A percentile compares a stretch with the other conserved stretches of the same genome.
Evolutionary conservation across 1,140 invertebrate species (phyloP).

Genomic region (Drosophila mojavensis): DNA sequence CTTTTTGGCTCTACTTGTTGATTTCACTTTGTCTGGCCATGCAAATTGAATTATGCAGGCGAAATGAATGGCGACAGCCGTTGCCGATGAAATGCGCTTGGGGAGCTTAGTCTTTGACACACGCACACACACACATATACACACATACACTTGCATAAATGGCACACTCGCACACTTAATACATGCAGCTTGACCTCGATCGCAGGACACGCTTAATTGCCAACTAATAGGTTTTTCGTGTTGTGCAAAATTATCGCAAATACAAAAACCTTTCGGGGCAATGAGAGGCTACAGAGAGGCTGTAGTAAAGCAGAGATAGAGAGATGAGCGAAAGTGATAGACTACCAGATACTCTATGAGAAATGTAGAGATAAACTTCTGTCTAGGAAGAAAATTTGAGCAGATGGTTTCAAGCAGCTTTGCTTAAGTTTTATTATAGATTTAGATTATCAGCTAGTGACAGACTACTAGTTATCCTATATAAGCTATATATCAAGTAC

Average conservation of each 20-base stretch:
- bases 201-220: conserved; percentile 54
- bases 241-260: conserved; percentile 33
- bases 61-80: conserved; percentile 55
- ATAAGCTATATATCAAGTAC: background rate
- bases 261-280: conserved; percentile 7
- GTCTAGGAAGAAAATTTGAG: no score
- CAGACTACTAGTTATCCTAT: background rate
- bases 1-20: conserved; percentile 65
- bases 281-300: conserved; percentile 14
- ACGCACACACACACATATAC: no score
- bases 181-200: conserved; percentile 17
- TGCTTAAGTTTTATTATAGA: no score
- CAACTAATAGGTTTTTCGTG: conserved; percentile 55
- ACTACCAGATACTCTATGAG: background rate
- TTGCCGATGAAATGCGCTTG: conserved; percentile 23
- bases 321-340: background rate
- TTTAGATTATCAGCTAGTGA: background rate
- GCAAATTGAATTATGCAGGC: conserved; percentile 63
- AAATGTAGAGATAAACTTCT: background rate
- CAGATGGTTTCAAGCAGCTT: no score
- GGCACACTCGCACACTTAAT: no score
- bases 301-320: background rate
- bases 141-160: background rate
- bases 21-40: conserved; percentile 45
- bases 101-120: conserved; percentile 15